These are phyloP conservation scores for Melipona bicolor DNA, from an alignment of 2,888 invertebrate species.

Conservation along the genomic window DNA sequence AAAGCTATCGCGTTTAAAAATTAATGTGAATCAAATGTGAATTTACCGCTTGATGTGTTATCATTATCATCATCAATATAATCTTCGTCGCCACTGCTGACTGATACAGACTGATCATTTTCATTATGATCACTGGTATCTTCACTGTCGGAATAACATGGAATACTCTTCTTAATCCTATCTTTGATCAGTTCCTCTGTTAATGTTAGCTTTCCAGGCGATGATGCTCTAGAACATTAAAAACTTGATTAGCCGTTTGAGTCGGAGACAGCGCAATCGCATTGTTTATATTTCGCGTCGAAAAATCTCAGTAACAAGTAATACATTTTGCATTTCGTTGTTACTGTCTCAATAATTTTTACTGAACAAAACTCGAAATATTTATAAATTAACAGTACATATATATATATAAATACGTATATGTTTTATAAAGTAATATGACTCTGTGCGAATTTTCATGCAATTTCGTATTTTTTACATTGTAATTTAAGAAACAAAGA, in stretches of 20 bases:
- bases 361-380: no score
- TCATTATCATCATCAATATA: not conserved
- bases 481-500: no score
- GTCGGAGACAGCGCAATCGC: no score
- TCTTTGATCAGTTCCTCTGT: slow-evolving; percentile 5
- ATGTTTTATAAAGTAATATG: no score
- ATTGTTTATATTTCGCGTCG: no score
- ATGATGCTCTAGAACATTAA: not conserved
- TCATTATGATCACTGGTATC: not conserved
- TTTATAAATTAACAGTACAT: no score
- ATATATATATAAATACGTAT: no score
- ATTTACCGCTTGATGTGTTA: slow-evolving; percentile 5
- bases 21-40: not conserved
- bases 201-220: not conserved
- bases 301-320: no score
- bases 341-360: no score
- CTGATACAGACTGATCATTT: not conserved
- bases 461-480: no score
- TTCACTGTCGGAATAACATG: slow-evolving; percentile 6
- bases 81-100: not conserved
- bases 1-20: not conserved
- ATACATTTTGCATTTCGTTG: no score
- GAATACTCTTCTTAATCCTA: slow-evolving; percentile 13
- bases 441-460: no score
- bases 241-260: not conserved